These are phyloP conservation scores for Phyllostomus hastatus DNA, from an alignment of 2,113 vertebrate genomes.

Conservation along the genomic window DNA sequence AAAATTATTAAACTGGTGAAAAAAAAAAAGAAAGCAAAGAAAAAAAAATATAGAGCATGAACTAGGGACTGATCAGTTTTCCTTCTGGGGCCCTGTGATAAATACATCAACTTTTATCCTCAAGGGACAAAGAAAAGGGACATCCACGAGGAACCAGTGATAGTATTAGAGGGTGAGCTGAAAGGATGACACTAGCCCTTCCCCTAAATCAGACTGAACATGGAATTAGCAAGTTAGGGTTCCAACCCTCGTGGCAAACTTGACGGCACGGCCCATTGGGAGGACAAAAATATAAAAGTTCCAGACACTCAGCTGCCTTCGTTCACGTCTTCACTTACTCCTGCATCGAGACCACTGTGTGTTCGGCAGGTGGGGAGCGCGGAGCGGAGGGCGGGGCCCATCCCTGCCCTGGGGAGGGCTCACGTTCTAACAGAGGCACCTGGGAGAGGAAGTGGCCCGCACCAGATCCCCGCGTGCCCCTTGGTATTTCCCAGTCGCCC, in stretches of 20 bases:
- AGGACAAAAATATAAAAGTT: background rate
- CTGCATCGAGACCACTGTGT: background rate
- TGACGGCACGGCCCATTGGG: too few species aligned
- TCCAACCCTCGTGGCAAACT: background rate
- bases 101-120: background rate
- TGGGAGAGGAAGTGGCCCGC: background rate
- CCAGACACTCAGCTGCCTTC: background rate
- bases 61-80: background rate
- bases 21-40: background rate
- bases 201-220: background rate
- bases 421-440: fast-evolving
- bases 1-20: background rate
- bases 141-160: background rate
- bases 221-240: background rate
- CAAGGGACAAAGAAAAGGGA: background rate
- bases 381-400: background rate
- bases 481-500: background rate
- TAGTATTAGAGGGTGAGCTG: background rate
- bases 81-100: background rate
- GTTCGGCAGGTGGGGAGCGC: background rate
- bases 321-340: background rate
- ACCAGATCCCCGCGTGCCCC: background rate
- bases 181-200: background rate
- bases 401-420: background rate
- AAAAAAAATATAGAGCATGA: background rate